Percentiles rank a stretch among this genome's conserved stretches.
These are phyloP conservation scores for Ceratotherium simum DNA, from an alignment of 2,113 vertebrate genomes.

Conservation along the genomic window DNA sequence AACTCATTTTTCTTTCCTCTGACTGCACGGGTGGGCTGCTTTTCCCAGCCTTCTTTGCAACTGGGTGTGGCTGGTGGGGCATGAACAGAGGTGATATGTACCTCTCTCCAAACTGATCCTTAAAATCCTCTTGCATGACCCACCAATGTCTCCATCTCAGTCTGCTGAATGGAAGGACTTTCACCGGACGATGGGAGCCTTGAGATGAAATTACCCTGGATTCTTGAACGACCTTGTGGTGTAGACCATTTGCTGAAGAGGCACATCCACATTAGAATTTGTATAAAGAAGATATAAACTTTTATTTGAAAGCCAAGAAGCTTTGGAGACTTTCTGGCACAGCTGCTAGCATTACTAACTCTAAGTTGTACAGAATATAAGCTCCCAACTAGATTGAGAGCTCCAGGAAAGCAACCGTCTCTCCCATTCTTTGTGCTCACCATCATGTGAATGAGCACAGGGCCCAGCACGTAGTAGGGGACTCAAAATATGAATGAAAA, in stretches of 20 bases:
- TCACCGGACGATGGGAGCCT: background rate
- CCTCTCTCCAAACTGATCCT: background rate
- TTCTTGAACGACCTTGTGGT: background rate
- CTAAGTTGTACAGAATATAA: background rate
- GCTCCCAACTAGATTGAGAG: background rate
- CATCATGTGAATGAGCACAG: background rate
- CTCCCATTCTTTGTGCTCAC: background rate
- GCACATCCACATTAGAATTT: background rate
- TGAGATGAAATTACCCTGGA: background rate
- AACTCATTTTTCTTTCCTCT: background rate
- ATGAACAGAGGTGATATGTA: background rate
- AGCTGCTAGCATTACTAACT: background rate
- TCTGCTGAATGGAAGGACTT: background rate
- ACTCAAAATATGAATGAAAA: background rate
- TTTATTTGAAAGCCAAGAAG: background rate
- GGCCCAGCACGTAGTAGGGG: background rate
- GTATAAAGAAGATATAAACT: background rate
- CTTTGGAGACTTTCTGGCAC: background rate
- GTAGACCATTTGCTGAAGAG: background rate
- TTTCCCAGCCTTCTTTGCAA: background rate
- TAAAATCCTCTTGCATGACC: background rate
- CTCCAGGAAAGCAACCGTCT: background rate
- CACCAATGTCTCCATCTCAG: background rate
- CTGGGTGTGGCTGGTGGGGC: background rate
- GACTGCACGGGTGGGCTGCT: fast-evolving